A percentile compares a stretch with the other conserved stretches of the same genome.
Evolutionary conservation across 2,888 invertebrate genomes (phyloP).

Genomic region (Cheilosia scutellata): DNA sequence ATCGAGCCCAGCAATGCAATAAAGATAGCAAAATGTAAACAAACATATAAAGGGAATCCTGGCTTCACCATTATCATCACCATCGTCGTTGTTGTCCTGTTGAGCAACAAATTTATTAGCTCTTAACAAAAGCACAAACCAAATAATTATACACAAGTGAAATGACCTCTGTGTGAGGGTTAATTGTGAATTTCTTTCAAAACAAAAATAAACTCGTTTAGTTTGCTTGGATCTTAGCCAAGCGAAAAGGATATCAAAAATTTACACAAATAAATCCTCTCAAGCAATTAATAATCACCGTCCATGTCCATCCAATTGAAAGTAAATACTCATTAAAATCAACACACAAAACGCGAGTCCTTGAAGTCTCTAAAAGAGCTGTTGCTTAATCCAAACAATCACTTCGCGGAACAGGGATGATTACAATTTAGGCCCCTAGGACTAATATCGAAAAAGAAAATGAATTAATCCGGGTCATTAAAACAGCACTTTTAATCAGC

Average conservation of each 20-base stretch:
- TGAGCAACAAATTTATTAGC: slow-evolving; percentile 55
- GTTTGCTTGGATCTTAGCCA: neutral
- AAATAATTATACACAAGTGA: slow-evolving; percentile 35
- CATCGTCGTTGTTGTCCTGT: slow-evolving; percentile 16
- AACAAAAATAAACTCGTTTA: slow-evolving; percentile 1
- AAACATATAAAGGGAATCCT: slow-evolving; percentile 55
- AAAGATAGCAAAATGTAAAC: slow-evolving; percentile 53
- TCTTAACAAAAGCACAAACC: slow-evolving; percentile 26
- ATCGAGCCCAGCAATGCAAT: slow-evolving; percentile 33
- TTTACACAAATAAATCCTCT: slow-evolving; percentile 37
- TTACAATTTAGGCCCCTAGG: slow-evolving; percentile 34
- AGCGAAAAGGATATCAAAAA: slow-evolving; percentile 32
- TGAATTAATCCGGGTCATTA: slow-evolving; percentile 66
- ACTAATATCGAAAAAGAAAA: slow-evolving; percentile 15
- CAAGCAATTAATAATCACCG: slow-evolving; percentile 48
- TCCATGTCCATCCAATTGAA: slow-evolving; percentile 30
- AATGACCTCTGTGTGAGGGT: slow-evolving; percentile 40
- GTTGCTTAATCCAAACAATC: slow-evolving; percentile 36
- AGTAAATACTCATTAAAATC: slow-evolving; percentile 28
- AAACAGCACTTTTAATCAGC: slow-evolving; percentile 61
- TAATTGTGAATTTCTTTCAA: slow-evolving; percentile 24
- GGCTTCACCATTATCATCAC: neutral
- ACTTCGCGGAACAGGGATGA: slow-evolving; percentile 27
- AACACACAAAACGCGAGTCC: neutral
- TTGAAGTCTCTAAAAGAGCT: slow-evolving; percentile 6